Evolutionary conservation across 2,888 invertebrate genomes (phyloP).

Genomic region (Plebejus anna): DNA sequence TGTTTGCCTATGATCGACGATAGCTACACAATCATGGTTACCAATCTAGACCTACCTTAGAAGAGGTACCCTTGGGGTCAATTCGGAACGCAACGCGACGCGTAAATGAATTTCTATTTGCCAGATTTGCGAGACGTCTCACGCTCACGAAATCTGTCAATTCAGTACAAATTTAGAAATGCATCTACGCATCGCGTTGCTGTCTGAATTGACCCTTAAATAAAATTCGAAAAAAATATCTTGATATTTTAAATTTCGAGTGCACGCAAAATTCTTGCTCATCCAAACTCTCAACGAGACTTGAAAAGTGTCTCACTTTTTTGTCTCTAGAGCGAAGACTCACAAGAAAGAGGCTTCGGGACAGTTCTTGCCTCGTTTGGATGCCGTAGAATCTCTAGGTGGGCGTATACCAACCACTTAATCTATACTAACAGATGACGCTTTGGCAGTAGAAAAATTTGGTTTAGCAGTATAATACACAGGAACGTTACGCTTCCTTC

Average conservation of each 20-base stretch:
- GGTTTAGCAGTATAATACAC: conserved; percentile 52
- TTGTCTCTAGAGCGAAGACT: not conserved
- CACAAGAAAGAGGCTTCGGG: not conserved
- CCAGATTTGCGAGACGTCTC: no score
- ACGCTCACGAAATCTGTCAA: no score
- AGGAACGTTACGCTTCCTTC: conserved; percentile 72
- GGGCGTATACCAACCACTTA: conserved; percentile 34
- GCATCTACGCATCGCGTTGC: no score
- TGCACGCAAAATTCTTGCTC: not conserved
- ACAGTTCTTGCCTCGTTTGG: not conserved
- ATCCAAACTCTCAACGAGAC: not conserved
- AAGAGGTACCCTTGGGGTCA: conserved; percentile 13
- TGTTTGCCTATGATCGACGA: no score
- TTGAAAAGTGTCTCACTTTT: not conserved
- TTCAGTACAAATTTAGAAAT: no score
- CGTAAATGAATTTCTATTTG: no score
- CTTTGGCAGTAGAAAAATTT: conserved; percentile 74
- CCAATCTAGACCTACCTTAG: no score
- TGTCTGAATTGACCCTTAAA: not conserved
- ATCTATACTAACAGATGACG: conserved; percentile 39
- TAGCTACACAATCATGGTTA: no score
- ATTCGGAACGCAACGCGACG: no score
- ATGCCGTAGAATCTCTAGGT: conserved; percentile 29
- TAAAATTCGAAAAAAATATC: conserved; percentile 19
- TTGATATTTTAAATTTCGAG: conserved; percentile 13